Percentiles rank a stretch among this genome's conserved stretches.
phyloP scores from a whole-genome alignment of 2,797 vertebrate species.

The Pteronotus mesoamericanus region DNA sequence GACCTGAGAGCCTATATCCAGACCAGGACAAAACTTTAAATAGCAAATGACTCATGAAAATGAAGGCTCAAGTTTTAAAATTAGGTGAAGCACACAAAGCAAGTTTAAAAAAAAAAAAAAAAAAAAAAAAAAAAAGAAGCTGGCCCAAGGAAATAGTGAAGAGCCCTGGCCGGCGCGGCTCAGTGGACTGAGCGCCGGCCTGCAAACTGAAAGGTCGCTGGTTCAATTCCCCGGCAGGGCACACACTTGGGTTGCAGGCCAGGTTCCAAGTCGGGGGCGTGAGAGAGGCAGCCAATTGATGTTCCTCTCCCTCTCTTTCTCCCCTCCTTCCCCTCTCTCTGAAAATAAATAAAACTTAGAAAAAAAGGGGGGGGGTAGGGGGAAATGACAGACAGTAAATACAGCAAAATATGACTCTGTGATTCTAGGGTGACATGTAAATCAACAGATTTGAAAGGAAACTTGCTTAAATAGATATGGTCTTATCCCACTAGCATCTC shows the following conservation, averaged over 20 bases:
- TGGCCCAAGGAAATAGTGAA: not conserved
- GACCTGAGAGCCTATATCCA: constrained; percentile 2
- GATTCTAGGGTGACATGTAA: not conserved
- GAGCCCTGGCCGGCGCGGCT: not conserved
- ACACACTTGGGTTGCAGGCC: too few species aligned
- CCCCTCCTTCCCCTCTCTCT: not conserved
- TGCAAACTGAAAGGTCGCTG: too few species aligned
- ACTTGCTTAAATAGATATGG: not conserved
- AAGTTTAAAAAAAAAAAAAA: not conserved
- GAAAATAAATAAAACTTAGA: not conserved
- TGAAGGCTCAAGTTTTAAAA: constrained; percentile 49
- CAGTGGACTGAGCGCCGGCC: too few species aligned
- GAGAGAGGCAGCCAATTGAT: not conserved
- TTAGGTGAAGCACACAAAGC: constrained; percentile 16
- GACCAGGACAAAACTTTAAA: constrained; percentile 55
- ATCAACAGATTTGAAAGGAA: not conserved
- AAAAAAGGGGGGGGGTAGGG: too few species aligned
- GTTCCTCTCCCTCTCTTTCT: not conserved
- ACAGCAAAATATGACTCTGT: not conserved
- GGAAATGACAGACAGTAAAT: not conserved
- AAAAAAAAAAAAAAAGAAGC: too few species aligned
- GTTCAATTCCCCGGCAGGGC: too few species aligned
- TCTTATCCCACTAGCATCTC: not conserved
- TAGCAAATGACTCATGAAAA: constrained; percentile 71
- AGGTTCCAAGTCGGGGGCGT: too few species aligned